Percentiles rank a stretch among this genome's conserved stretches.
Conservation (phyloP, 2,113 vertebrate species). For the Megaptera novaeangliae region DNA sequence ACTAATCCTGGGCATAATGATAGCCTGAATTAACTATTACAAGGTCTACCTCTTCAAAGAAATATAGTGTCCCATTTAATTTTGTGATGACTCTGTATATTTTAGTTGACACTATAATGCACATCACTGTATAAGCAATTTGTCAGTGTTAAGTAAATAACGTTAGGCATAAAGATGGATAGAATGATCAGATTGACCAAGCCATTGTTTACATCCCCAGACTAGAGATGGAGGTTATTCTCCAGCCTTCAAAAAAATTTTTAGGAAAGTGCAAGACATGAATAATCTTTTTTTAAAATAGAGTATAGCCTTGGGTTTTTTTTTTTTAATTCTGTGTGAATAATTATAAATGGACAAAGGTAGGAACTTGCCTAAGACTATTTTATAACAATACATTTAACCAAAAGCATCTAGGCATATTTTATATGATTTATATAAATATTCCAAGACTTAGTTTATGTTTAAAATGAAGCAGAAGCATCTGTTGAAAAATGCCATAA, state of each 20-base stretch:
- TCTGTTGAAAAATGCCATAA: constrained; percentile 83
- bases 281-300: neutral
- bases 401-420: constrained; percentile 60
- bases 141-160: neutral
- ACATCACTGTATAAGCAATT: neutral
- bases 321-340: neutral
- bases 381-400: constrained; percentile 67
- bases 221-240: neutral
- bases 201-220: neutral
- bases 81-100: neutral
- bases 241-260: neutral
- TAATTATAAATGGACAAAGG: neutral
- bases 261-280: neutral
- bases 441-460: constrained; percentile 75
- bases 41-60: neutral
- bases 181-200: neutral
- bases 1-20: neutral
- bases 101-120: neutral
- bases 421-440: constrained; percentile 80
- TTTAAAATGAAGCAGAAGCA: constrained; percentile 83
- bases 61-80: neutral
- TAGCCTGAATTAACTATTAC: neutral
- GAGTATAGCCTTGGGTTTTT: neutral
- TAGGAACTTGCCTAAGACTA: neutral
- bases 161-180: neutral